Base-by-base conservation (phyloP, 1,140 invertebrate genomes). In the Xylocopa sonorina region DNA sequence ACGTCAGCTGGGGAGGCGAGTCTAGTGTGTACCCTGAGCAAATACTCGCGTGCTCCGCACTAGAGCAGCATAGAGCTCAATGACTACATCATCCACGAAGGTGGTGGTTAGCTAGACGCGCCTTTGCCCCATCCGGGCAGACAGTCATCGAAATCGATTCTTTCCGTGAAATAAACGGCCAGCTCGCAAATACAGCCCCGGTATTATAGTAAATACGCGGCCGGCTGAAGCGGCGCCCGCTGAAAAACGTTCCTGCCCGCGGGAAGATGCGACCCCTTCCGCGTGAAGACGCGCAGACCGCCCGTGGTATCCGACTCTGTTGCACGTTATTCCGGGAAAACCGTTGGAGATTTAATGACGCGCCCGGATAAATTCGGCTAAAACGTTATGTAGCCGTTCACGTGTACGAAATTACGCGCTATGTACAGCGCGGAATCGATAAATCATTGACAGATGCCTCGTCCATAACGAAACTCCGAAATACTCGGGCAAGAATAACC, bases 21-120 rank as follows among this genome's bases (percentile, higher is more conserved):
- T 92, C 89, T 92, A 92, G 91, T 92, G 91, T 93, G 90, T 92
- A 88, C 90, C 87, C 86, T 89, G 88, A 79, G 91, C 91, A 93
- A 93, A 92, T 92, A 92, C 90, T 91, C 89, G 85, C 89, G 87
- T 90, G 85, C 84, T 85, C 86, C 85, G 87, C 87, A 88, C 88
- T 89, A 91, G 89, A 90, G 84, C 89, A 88, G 88, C 88, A 90
- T 89, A 90, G 89, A 90, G 88, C 90, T 86, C 90, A 89, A 92
- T 92, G 91, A 92, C 90, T 92, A 89, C 90, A 91, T 90, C 90
- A 91, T 90, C 88, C 88, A 87, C 87, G 88, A 85, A 84, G 86
- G 82, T 86, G 86, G 82, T 86, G 84, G 83, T 82, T 82, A 88
- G 88, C 88, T 89, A 90, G 87, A 85, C 85, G 81, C 84, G 80